These are phyloP conservation scores for Pipistrellus pipistrellus DNA, from an alignment of 2,797 vertebrate genomes.

Conservation along the genomic window DNA sequence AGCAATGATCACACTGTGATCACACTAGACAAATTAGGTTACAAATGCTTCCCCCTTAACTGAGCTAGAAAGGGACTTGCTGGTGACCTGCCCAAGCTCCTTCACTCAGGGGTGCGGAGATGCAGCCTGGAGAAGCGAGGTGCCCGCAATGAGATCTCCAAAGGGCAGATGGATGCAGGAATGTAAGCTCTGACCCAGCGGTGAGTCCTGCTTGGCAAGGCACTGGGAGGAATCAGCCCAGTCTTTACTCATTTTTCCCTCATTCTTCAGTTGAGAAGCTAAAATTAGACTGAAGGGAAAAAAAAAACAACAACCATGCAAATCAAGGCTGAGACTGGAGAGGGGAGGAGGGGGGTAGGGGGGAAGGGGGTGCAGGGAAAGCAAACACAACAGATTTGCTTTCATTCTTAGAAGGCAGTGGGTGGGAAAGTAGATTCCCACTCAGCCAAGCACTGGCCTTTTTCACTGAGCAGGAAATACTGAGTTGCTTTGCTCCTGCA, in stretches of 20 bases:
- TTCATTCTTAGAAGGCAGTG: slow-evolving; percentile 75
- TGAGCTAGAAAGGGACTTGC: background rate
- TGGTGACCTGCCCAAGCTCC: background rate
- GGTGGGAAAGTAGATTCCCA: slow-evolving; percentile 76
- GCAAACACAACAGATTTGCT: slow-evolving; percentile 52
- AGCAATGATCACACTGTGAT: background rate
- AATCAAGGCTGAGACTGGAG: slow-evolving; percentile 42
- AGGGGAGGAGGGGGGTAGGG: background rate
- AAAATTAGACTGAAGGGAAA: background rate
- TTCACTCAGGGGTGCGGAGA: background rate
- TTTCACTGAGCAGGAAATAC: slow-evolving; percentile 82
- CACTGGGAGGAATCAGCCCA: background rate
- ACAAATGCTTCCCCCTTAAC: background rate
- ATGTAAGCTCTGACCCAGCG: background rate
- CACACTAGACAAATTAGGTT: background rate
- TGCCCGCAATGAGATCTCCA: rapidly evolving
- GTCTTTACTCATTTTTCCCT: background rate
- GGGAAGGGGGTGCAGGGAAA: too few species aligned
- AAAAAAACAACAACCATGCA: background rate
- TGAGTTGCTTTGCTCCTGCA: slow-evolving; percentile 78
- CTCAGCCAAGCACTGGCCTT: slow-evolving; percentile 66
- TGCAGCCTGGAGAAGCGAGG: background rate
- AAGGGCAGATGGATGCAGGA: background rate
- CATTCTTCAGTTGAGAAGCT: background rate
- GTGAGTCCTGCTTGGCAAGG: background rate